Base-by-base conservation (phyloP, 2,113 vertebrate genomes). In the Phalacrocorax brasilianus region DNA sequence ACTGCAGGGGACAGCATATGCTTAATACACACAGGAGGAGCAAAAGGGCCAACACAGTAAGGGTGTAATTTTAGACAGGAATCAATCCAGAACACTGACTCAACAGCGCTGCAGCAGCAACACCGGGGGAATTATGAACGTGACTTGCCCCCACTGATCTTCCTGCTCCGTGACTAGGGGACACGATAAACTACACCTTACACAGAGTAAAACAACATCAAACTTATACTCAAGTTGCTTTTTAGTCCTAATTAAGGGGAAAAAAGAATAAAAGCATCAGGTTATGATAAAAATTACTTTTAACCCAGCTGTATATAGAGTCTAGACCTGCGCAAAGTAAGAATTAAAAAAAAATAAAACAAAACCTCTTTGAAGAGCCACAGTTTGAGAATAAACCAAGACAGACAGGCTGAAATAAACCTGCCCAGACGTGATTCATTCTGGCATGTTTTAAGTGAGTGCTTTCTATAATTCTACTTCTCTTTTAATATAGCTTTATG, bases 21-120 rank as follows among this genome's bases (percentile, higher is more conserved):
- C 44, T 61, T 24, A 62, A 52, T 55, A 49, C 50, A 13, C 35
- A 15, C 14, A 18, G 38, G 13, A 76, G 17, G 12, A 65, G 10
- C 44, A 30, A 32, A 63, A 55, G 4, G 27, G 8, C 24, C 42
- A 28, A 5, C 0, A 0, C 13, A 3, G 0, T 9, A 21, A 23
- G 20, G 5, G 61, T 27, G 68, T 30, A 8, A 23, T 63, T 49
- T 18, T 4, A 45, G 26, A 2, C 30, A 33, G 21, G 4, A 52
- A 24, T 33, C 7, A 14, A 13, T 24, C 12, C 15, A 8, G 33
- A n/a, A 21, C 4, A 11, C 11, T 6, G 49, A 35, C 5, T 6
- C 33, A 42, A 28, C 20, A 38, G 9, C 35, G 32, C 63, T 38
- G 42, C 63, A 49, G 79, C n/a, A 24, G 18, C 58, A 40, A 2